These are phyloP conservation scores for Pelobates cultripes DNA, from an alignment of 2,797 vertebrate species.

Conservation along the genomic window DNA sequence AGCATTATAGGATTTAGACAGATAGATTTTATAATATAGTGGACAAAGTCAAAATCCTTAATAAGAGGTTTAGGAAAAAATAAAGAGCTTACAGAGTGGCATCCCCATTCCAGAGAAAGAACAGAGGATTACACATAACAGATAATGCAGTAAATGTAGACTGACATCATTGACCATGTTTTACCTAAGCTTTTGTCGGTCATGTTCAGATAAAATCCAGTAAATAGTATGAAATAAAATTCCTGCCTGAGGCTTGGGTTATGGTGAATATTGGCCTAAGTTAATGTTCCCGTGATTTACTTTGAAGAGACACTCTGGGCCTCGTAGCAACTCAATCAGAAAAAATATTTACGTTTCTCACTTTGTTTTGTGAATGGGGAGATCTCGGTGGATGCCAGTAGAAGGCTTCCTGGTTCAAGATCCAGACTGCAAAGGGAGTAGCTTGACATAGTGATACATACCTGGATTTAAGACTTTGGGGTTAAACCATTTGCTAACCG, in stretches of 20 bases:
- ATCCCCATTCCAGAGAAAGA: conserved; percentile 9
- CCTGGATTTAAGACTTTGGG: no score
- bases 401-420: no score
- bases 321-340: no score
- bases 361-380: no score
- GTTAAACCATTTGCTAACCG: no score
- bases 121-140: conserved; percentile 35
- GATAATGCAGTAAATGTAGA: conserved; percentile 33
- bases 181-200: neutral
- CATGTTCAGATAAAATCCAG: neutral
- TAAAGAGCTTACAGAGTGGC: conserved; percentile 44
- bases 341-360: no score
- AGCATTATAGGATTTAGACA: conserved; percentile 12
- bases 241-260: neutral
- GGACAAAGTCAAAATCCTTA: conserved; percentile 38
- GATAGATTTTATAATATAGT: conserved; percentile 38
- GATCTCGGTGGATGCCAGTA: no score
- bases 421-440: no score
- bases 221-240: neutral
- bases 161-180: neutral
- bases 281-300: neutral
- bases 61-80: conserved; percentile 45
- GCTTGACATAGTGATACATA: no score
- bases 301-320: no score
- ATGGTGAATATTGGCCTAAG: neutral